Percentiles rank a stretch among this genome's conserved stretches.
These are phyloP conservation scores for Acanthisitta chloris DNA, from an alignment of 2,113 vertebrate genomes.

Conservation along the genomic window DNA sequence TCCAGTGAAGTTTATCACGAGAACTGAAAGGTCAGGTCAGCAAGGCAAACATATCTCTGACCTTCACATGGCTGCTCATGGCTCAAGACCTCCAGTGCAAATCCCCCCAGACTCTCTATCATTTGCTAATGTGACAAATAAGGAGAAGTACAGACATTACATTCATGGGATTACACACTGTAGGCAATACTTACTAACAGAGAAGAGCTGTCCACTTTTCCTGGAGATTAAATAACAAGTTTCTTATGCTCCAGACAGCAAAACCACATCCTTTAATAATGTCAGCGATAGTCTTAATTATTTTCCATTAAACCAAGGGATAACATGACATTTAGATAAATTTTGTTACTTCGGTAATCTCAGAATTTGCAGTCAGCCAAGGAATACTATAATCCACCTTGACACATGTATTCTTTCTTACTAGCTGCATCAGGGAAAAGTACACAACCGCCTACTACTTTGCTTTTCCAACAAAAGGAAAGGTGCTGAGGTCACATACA, in stretches of 20 bases:
- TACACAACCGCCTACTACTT: not conserved
- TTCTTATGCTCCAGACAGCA: not conserved
- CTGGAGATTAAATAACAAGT: not conserved
- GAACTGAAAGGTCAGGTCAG: not conserved
- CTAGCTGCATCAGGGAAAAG: not conserved
- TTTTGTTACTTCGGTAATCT: not conserved
- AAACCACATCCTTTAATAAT: not conserved
- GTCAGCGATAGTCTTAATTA: not conserved
- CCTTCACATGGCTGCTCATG: accelerated
- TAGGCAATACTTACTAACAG: not conserved
- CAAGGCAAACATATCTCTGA: not conserved
- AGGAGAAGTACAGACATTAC: not conserved
- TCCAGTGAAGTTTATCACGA: not conserved
- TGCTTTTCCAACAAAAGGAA: not conserved
- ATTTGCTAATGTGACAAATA: not conserved
- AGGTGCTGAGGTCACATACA: not conserved
- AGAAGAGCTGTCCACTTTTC: not conserved
- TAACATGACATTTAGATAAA: slow-evolving; percentile 27
- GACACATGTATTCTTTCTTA: not conserved
- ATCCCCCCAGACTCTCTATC: not conserved
- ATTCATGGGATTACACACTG: not conserved
- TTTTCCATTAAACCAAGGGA: slow-evolving; percentile 9
- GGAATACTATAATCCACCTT: not conserved
- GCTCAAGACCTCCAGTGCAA: not conserved
- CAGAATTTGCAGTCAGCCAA: not conserved